Evolutionary conservation across 2,797 vertebrate species (phyloP).

Genomic region (Molossus molossus): DNA sequence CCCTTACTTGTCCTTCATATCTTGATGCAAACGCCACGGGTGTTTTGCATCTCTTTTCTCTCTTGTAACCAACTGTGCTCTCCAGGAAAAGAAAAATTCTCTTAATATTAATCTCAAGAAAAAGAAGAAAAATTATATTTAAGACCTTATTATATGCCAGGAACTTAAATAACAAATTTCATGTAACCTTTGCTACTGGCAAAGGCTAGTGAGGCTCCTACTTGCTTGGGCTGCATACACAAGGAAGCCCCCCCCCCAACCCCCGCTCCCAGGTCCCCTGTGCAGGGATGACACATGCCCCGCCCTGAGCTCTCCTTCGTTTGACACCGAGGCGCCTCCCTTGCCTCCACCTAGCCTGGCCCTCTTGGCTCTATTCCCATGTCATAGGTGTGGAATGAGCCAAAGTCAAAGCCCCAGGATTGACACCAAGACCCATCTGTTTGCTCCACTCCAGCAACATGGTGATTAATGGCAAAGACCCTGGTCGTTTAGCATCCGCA

Average conservation of each 20-base stretch:
- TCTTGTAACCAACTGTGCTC: background rate
- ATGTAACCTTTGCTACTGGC: background rate
- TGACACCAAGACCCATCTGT: background rate
- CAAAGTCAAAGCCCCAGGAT: background rate
- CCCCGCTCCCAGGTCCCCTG: too few relatives aligned
- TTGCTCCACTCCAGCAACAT: background rate
- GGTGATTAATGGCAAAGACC: background rate
- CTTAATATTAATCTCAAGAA: background rate
- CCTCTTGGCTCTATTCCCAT: background rate
- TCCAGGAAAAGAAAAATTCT: background rate
- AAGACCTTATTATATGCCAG: background rate
- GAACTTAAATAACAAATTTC: background rate
- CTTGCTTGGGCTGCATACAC: background rate
- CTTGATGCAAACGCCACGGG: background rate
- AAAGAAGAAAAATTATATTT: background rate
- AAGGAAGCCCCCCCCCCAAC: background rate
- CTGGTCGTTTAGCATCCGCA: background rate
- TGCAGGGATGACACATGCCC: rapidly evolving
- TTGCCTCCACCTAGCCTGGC: background rate
- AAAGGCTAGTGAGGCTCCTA: background rate
- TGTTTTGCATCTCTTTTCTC: background rate
- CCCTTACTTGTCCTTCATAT: background rate
- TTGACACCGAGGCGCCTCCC: background rate
- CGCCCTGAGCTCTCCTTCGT: background rate
- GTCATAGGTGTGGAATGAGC: background rate